A percentile compares a stretch with the other conserved stretches of the same genome.
phyloP scores from a whole-genome alignment of 1,140 invertebrate species.

The Zaprionus lachaisei region DNA sequence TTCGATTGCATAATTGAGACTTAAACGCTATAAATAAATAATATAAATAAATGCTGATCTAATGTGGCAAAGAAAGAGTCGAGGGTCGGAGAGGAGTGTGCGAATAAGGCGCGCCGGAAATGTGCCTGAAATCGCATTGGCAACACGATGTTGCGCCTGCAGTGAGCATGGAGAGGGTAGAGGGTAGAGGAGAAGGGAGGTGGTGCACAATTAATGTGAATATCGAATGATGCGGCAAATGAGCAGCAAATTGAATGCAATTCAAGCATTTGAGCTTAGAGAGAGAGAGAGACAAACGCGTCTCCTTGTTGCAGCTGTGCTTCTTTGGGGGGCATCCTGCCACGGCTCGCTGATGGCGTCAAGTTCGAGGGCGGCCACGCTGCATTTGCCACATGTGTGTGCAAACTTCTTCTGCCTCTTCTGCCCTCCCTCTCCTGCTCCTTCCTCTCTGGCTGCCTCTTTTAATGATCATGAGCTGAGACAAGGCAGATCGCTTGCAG shows the following conservation, averaged over 20 bases:
- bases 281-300: slow-evolving; percentile 38
- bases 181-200: slow-evolving; percentile 7
- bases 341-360: slow-evolving; percentile 65
- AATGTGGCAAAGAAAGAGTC: slow-evolving; percentile 11
- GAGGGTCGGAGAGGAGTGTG: not conserved
- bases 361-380: slow-evolving; percentile 70
- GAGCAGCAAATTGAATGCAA: slow-evolving; percentile 66
- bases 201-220: slow-evolving; percentile 48
- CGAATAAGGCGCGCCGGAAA: slow-evolving; percentile 50
- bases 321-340: slow-evolving; percentile 32
- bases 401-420: not conserved
- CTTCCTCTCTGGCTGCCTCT: slow-evolving; percentile 30
- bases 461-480: slow-evolving; percentile 37
- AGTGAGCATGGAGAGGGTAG: not conserved
- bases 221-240: slow-evolving; percentile 80
- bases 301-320: slow-evolving; percentile 45
- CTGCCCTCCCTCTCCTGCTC: not conserved
- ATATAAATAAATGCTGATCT: slow-evolving; percentile 49
- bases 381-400: slow-evolving; percentile 72
- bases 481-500: slow-evolving; percentile 45
- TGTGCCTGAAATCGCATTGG: slow-evolving; percentile 23
- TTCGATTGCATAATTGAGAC: slow-evolving; percentile 70
- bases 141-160: slow-evolving; percentile 44
- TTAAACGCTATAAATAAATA: slow-evolving; percentile 66
- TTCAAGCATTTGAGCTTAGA: slow-evolving; percentile 3